Conservation (phyloP, 2,113 vertebrate genomes). For the Chiloscyllium plagiosum region DNA sequence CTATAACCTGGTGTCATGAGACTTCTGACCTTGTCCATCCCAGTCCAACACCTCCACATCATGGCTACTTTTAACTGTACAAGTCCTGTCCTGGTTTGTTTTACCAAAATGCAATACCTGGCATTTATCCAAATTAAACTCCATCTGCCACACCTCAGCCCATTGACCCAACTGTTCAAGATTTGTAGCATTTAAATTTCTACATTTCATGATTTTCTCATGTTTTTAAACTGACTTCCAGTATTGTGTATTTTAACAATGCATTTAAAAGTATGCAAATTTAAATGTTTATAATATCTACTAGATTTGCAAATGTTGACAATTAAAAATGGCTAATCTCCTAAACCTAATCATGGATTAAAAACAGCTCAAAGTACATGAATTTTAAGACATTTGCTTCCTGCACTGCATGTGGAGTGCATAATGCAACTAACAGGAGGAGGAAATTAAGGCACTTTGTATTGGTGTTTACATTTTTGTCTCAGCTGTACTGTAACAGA, state of each 20-base stretch:
- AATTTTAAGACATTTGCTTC: neutral
- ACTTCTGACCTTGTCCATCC: no score
- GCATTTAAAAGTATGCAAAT: neutral
- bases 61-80: no score
- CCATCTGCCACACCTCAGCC: no score
- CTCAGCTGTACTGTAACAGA: neutral
- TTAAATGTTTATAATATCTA: neutral
- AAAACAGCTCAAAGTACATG: neutral
- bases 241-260: neutral
- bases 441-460: neutral
- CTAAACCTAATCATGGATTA: neutral
- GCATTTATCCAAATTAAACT: no score
- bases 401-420: neutral
- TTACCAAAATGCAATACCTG: no score
- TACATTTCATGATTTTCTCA: neutral
- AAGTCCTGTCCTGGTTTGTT: no score
- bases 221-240: neutral
- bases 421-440: neutral
- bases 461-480: neutral
- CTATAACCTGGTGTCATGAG: no score
- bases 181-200: neutral
- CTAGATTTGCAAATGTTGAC: neutral
- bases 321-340: neutral
- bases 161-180: no score
- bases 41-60: no score